A percentile compares a stretch with the other conserved stretches of the same genome.
Evolutionary conservation across 2,113 vertebrate species (phyloP).

Genomic region (Hippocampus comes): DNA sequence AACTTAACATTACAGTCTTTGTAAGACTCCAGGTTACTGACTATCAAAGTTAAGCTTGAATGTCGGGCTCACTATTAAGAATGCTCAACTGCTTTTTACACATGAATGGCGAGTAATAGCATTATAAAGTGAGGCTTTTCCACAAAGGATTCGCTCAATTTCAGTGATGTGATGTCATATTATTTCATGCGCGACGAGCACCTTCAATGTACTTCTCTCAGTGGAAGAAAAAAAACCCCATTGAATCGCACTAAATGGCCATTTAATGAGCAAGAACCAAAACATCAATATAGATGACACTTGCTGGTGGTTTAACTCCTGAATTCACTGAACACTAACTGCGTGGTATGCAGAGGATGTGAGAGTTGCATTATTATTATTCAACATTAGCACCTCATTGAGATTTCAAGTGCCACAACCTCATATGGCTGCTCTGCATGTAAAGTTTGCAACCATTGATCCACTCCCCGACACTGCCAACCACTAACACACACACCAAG

Average conservation of each 20-base stretch:
- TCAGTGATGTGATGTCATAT: constrained; percentile 6
- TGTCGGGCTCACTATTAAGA: not conserved
- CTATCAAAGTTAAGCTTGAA: not conserved
- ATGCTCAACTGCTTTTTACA: not conserved
- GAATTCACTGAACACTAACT: constrained; percentile 28
- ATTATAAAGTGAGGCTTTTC: not conserved
- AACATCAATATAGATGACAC: constrained; percentile 19
- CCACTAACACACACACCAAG: constrained; percentile 6
- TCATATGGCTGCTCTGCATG: constrained; percentile 41
- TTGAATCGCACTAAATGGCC: constrained; percentile 27
- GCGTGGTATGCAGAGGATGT: constrained; percentile 27
- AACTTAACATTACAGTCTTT: too few species aligned
- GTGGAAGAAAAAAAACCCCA: constrained; percentile 7
- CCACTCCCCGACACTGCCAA: constrained; percentile 5
- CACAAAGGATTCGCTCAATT: not conserved
- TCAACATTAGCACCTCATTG: constrained; percentile 43
- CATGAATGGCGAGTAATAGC: not conserved
- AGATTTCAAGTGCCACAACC: constrained; percentile 54
- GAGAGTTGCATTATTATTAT: constrained; percentile 27
- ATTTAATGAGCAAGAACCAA: constrained; percentile 25
- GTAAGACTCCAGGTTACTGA: not conserved
- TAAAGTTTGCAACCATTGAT: constrained; percentile 36
- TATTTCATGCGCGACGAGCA: not conserved
- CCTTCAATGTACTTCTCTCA: not conserved
- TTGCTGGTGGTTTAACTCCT: constrained; percentile 38